phyloP scores from a whole-genome alignment of 1,140 invertebrate species.

The Harpegnathos saltator region DNA sequence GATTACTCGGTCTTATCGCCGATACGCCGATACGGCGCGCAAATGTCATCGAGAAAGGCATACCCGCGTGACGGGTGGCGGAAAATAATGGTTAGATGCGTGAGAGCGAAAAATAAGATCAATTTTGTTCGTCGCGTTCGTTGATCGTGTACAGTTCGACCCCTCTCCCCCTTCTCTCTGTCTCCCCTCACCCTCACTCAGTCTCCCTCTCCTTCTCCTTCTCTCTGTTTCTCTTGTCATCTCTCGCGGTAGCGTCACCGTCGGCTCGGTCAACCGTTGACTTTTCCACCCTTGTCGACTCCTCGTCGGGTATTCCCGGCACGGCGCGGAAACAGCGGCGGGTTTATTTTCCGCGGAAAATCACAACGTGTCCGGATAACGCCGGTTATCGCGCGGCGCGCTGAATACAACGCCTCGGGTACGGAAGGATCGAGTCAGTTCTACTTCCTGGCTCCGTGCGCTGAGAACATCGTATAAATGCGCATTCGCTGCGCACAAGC shows the following conservation, averaged over 20 bases:
- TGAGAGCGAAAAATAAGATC: conserved; percentile 50
- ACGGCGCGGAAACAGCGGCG: conserved; percentile 71
- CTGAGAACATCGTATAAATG: conserved; percentile 9
- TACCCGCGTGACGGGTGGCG: not conserved
- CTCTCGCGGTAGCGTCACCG: conserved; percentile 7
- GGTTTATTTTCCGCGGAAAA: conserved; percentile 78
- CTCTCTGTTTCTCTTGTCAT: no score
- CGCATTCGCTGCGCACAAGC: conserved; percentile 13
- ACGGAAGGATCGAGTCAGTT: conserved; percentile 14
- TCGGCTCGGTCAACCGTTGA: conserved; percentile 63
- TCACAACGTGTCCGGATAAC: conserved; percentile 76
- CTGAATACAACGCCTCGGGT: conserved; percentile 67
- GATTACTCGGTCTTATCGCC: conserved; percentile 44
- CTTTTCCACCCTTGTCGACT: conserved; percentile 41
- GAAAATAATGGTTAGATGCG: conserved; percentile 31
- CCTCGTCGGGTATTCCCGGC: conserved; percentile 71
- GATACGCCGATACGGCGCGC: conserved; percentile 30
- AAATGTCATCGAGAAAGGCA: conserved; percentile 22
- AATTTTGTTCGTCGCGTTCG: conserved; percentile 37
- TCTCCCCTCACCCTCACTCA: not conserved
- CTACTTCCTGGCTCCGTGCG: not conserved
- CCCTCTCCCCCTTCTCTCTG: not conserved
- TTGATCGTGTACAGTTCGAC: not conserved
- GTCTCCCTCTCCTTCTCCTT: not conserved
- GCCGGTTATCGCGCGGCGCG: conserved; percentile 68